Evolutionary conservation across 2,888 invertebrate species (phyloP).

Genomic region (Apodemia duryi): DNA sequence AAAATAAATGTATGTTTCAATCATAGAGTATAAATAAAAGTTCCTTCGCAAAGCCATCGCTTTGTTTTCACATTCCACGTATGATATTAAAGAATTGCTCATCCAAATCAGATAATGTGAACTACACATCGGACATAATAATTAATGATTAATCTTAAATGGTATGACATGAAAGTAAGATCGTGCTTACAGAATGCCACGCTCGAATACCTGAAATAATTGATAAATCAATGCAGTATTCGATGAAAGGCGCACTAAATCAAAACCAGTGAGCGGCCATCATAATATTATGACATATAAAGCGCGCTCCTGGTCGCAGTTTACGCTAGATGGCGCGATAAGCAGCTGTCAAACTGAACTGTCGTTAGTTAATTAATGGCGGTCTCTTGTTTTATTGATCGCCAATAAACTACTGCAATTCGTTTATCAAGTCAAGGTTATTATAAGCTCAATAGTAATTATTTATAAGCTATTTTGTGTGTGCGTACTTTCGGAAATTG

Average conservation of each 20-base stretch:
- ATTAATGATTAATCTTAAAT: conserved; percentile 72
- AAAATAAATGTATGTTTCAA: too few relatives aligned
- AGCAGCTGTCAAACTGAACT: conserved; percentile 70
- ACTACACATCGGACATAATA: conserved; percentile 58
- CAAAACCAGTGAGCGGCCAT: conserved; percentile 51
- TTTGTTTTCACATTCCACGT: conserved; percentile 30
- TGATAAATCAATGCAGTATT: conserved; percentile 76
- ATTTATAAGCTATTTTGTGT: not conserved
- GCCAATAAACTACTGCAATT: conserved; percentile 26
- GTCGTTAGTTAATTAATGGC: conserved; percentile 57
- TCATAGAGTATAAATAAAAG: not conserved
- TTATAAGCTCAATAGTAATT: not conserved
- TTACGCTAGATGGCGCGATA: conserved; percentile 73
- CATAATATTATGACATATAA: conserved; percentile 73
- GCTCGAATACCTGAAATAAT: conserved; percentile 70
- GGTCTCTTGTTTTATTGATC: conserved; percentile 53
- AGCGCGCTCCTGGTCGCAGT: conserved; percentile 62
- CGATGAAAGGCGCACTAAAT: conserved; percentile 70
- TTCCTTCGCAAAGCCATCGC: conserved; percentile 19
- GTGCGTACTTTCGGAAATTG: not conserved
- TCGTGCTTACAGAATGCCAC: conserved; percentile 70
- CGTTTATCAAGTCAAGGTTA: not conserved
- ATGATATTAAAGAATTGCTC: conserved; percentile 49
- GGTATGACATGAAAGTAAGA: conserved; percentile 74
- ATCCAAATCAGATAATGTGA: conserved; percentile 67